phyloP scores from a whole-genome alignment of 1,140 invertebrate genomes.

The Cyclina sinensis region DNA sequence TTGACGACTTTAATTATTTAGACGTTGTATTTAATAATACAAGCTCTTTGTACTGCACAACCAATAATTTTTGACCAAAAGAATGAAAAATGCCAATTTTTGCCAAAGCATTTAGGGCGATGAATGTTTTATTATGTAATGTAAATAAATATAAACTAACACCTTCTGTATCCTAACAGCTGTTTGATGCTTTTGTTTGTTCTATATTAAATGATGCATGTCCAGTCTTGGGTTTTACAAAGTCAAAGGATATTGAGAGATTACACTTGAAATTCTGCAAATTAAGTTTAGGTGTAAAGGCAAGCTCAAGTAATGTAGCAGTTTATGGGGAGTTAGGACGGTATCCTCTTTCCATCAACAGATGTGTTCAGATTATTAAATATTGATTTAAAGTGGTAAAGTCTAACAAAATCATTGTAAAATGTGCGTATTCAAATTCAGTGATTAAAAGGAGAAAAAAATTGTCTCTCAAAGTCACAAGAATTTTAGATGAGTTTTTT shows the following conservation, averaged over 20 bases:
- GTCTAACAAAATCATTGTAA: too few relatives aligned
- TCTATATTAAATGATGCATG: constrained; percentile 2
- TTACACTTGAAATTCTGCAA: constrained; percentile 6
- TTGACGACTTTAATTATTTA: constrained; percentile 27
- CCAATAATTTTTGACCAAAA: too few relatives aligned
- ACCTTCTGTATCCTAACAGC: not conserved
- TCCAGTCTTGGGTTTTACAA: not conserved
- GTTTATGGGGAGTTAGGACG: constrained; percentile 31
- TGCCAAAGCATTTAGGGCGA: constrained; percentile 26
- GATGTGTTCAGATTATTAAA: constrained; percentile 25
- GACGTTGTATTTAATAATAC: constrained; percentile 54
- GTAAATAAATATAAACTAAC: not conserved
- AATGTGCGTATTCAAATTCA: too few relatives aligned
- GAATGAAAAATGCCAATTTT: too few relatives aligned
- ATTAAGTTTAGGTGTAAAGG: constrained; percentile 26
- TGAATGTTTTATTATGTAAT: constrained; percentile 1
- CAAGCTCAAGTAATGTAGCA: constrained; percentile 38
- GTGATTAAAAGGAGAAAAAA: too few relatives aligned
- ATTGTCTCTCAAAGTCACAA: too few relatives aligned
- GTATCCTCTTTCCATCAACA: constrained; percentile 22
- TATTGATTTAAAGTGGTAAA: constrained; percentile 38
- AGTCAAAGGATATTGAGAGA: constrained; percentile 8
- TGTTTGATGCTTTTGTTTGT: constrained; percentile 19
- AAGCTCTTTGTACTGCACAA: constrained; percentile 40
- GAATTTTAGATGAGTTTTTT: too few relatives aligned